Conservation (phyloP, 2,888 invertebrate species). For the Drosophila quasianomalipes region DNA sequence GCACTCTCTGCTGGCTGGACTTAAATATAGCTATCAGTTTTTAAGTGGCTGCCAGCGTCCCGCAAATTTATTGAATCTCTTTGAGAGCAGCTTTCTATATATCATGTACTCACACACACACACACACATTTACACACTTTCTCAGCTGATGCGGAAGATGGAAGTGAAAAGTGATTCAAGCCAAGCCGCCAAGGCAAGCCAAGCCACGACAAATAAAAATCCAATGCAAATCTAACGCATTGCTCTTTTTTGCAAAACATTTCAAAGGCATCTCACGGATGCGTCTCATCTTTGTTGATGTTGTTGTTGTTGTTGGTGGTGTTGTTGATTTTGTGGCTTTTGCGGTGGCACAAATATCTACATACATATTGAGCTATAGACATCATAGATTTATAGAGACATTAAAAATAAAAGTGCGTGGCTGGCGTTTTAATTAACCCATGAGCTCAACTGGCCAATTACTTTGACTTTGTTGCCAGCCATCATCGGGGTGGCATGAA, state of each 20-base stretch:
- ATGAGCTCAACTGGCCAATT: conserved; percentile 78
- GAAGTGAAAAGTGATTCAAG: conserved; percentile 63
- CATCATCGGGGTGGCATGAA: background rate
- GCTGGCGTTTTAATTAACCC: conserved; percentile 78
- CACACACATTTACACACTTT: conserved; percentile 35
- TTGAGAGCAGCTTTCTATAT: conserved; percentile 63
- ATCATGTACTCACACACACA: background rate
- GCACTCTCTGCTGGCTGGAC: conserved; percentile 37
- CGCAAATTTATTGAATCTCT: conserved; percentile 77
- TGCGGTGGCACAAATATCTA: conserved; percentile 73
- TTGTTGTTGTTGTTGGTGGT: background rate
- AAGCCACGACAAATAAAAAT: conserved; percentile 34
- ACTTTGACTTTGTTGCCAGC: conserved; percentile 53
- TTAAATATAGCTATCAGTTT: conserved; percentile 78
- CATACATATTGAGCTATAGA: conserved; percentile 54
- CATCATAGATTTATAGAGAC: conserved; percentile 53
- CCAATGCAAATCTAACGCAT: conserved; percentile 44
- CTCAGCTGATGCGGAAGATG: conserved; percentile 57
- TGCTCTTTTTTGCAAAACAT: conserved; percentile 45
- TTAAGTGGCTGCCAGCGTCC: conserved; percentile 73
- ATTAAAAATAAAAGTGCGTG: conserved; percentile 62
- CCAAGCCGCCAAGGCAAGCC: conserved; percentile 5
- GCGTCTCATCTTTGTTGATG: conserved; percentile 32
- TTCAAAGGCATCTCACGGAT: conserved; percentile 81
- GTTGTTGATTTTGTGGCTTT: conserved; percentile 54